Evolutionary conservation across 2,797 vertebrate genomes (phyloP).

Genomic region (Macropodus opercularis): DNA sequence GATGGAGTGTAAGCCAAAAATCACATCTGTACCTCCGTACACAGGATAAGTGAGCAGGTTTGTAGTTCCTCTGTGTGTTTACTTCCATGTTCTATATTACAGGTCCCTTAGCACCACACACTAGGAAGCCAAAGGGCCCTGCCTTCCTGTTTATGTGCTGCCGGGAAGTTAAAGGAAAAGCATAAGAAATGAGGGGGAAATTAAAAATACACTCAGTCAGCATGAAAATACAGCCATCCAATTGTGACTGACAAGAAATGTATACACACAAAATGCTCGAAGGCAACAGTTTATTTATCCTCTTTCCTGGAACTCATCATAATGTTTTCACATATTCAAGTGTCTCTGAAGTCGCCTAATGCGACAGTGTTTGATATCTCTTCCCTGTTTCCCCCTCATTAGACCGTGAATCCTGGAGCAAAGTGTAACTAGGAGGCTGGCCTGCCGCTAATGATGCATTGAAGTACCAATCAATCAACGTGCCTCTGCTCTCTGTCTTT

Average conservation of each 20-base stretch:
- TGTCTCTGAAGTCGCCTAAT: conserved; percentile 13
- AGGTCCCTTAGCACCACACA: conserved; percentile 52
- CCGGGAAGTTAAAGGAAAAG: conserved; percentile 54
- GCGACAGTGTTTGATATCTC: conserved; percentile 21
- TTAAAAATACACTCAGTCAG: conserved; percentile 24
- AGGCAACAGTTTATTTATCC: not conserved
- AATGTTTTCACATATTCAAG: conserved; percentile 2
- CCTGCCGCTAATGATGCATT: conserved; percentile 13
- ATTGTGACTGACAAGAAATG: conserved; percentile 12
- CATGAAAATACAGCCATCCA: conserved; percentile 3
- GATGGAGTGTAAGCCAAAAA: not conserved
- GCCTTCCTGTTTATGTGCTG: conserved; percentile 76
- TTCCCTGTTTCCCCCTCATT: conserved; percentile 21
- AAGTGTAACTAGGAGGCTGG: conserved; percentile 10
- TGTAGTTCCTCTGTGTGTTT: conserved; percentile 38
- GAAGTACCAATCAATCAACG: conserved; percentile 1
- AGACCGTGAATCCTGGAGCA: conserved; percentile 10
- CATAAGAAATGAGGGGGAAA: conserved; percentile 43
- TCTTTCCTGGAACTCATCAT: not conserved
- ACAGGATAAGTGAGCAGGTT: conserved; percentile 18
- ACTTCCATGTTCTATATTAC: conserved; percentile 43
- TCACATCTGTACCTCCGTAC: conserved; percentile 11
- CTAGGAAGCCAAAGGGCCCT: conserved; percentile 65
- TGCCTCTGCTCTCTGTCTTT: not conserved
- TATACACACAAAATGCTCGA: conserved; percentile 2